Evolutionary conservation across 2,113 vertebrate species (phyloP).

Genomic region (Talpa occidentalis): DNA sequence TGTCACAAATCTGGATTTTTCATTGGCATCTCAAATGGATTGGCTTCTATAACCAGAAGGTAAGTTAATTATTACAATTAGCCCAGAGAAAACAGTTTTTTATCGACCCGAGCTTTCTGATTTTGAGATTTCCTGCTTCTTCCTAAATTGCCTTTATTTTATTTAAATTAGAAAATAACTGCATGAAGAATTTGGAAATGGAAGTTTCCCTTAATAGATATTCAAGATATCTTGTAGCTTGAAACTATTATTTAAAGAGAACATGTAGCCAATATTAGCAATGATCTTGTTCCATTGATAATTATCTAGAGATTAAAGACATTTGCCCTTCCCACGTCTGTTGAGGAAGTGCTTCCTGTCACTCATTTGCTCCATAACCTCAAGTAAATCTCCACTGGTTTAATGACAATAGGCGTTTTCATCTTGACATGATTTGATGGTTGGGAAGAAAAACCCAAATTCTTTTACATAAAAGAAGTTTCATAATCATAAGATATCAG

Average conservation of each 20-base stretch:
- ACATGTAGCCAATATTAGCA: background rate
- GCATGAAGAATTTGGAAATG: slow-evolving; percentile 37
- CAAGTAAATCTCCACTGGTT: slow-evolving; percentile 11
- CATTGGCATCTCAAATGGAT: background rate
- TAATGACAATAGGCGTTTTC: slow-evolving; percentile 45
- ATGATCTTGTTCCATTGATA: slow-evolving; percentile 56
- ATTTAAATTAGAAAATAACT: slow-evolving; percentile 1
- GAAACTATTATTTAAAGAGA: slow-evolving; percentile 50
- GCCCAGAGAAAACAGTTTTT: background rate
- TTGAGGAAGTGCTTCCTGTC: slow-evolving; percentile 63
- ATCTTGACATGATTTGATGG: slow-evolving; percentile 7
- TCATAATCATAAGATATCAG: slow-evolving; percentile 27
- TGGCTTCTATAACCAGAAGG: background rate
- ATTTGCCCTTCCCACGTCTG: background rate
- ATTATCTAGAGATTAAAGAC: slow-evolving; percentile 41
- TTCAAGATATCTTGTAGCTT: slow-evolving; percentile 45
- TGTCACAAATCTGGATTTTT: background rate
- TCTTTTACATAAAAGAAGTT: slow-evolving; percentile 53
- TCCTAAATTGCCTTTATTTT: slow-evolving; percentile 33
- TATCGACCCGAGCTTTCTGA: background rate
- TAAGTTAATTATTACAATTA: background rate
- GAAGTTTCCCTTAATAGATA: slow-evolving; percentile 69
- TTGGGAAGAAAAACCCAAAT: slow-evolving; percentile 6
- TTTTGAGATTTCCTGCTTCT: slow-evolving; percentile 45
- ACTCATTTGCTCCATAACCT: slow-evolving; percentile 75